Evolutionary conservation across 2,888 invertebrate species (phyloP).

Genomic region (Aromia moschata): DNA sequence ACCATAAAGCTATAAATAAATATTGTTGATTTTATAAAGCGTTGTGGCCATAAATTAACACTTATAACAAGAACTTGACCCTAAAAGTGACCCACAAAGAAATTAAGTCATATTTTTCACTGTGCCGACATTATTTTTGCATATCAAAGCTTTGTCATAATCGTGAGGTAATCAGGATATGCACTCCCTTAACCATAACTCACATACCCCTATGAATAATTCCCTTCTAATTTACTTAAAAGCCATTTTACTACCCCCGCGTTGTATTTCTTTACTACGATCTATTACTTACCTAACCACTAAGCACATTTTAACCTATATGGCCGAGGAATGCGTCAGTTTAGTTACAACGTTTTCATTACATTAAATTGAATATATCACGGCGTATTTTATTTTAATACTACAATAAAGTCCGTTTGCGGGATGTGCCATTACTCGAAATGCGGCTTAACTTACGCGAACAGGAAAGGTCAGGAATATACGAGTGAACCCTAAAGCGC

Average conservation of each 20-base stretch:
- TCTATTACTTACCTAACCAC: conserved; percentile 32
- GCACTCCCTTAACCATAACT: conserved; percentile 39
- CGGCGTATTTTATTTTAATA: conserved; percentile 14
- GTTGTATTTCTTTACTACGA: conserved; percentile 43
- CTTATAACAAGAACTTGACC: too few species aligned
- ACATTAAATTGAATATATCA: conserved; percentile 16
- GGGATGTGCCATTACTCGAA: not conserved
- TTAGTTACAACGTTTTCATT: conserved; percentile 14
- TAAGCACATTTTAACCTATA: conserved; percentile 19
- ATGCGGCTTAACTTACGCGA: not conserved
- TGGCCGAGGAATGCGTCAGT: conserved; percentile 19
- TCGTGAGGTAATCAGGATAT: conserved; percentile 42
- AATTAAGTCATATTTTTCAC: conserved; percentile 4
- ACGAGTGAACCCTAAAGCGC: not conserved
- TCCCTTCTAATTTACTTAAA: conserved; percentile 54
- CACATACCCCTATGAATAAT: conserved; percentile 53
- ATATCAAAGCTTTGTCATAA: conserved; percentile 31
- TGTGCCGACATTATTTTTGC: conserved; percentile 28
- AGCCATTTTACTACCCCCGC: conserved; percentile 49
- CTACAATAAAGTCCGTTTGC: conserved; percentile 6
- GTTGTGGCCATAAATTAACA: too few species aligned
- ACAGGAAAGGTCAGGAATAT: not conserved
- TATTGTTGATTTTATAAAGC: too few species aligned
- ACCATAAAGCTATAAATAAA: too few species aligned
- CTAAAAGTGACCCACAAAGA: not conserved